Conservation (phyloP, 2,113 vertebrate species). For the Corythornis vintsioides region DNA sequence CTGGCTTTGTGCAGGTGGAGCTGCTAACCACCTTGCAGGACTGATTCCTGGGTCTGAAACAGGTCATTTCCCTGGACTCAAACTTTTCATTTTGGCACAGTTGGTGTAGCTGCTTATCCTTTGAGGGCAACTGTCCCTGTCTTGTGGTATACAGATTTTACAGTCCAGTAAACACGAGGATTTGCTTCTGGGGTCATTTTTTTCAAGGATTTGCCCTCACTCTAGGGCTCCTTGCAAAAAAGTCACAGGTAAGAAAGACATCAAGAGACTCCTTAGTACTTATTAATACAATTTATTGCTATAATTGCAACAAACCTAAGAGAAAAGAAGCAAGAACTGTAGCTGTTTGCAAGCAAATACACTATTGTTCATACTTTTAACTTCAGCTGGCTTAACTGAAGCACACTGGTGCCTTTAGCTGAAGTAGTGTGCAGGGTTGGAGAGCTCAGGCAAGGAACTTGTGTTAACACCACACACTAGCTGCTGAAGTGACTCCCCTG, state of each 20-base stretch:
- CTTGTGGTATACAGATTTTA: neutral
- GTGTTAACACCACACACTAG: neutral
- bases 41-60: neutral
- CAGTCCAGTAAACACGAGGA: neutral
- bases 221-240: neutral
- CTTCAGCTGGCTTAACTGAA: neutral
- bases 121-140: neutral
- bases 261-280: neutral
- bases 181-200: neutral
- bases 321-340: neutral
- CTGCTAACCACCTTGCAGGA: neutral
- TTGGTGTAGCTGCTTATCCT: neutral
- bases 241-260: neutral
- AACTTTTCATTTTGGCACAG: neutral
- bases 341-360: neutral
- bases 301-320: neutral
- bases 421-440: neutral
- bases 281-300: neutral
- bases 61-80: neutral
- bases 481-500: neutral
- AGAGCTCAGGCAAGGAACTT: neutral
- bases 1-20: neutral
- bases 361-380: neutral
- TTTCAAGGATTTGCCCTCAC: neutral
- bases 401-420: neutral